Evolutionary conservation across 2,888 invertebrate species (phyloP), one percentile per base, ranked within the genome.

Genomic region (Drosophila pullipes): DNA sequence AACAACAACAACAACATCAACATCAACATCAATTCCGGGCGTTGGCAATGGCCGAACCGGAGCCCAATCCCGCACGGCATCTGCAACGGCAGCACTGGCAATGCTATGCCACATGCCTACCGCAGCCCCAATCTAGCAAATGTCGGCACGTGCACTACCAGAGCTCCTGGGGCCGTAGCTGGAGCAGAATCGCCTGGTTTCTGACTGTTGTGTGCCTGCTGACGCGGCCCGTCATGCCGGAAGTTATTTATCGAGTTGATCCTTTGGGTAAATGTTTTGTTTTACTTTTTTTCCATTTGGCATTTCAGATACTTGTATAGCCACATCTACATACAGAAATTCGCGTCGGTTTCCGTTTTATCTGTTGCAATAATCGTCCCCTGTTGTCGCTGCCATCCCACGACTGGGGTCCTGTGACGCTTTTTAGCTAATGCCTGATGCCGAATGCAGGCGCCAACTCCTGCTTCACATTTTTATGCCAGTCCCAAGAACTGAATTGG

Each of bases 201-300:
- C 69, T 92, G 78, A 85, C 90, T 70, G 83, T 90, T 76, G 83
- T 91, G 67, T 92, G 90, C 73, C 81, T 91, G 82, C 88, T 91
- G 85, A 91, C 83, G 74, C 82, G 81, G 84, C 91, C 92, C 82
- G 92, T 90, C 74, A 85, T 91, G 78, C 91, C 93, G 83, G 93
- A 93, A 91, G 91, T 92, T 89, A 92, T 93, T 91, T 92, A 92
- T 90, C 92, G 93, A 85, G 93, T 93, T 90, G 93, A 93, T 92
- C 93, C 93, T 89, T 91, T 93, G 92, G 93, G 93, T 93, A 92
- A 87, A 87, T 89, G 83, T 82, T 82, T 77, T 85, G 81, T 78
- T 81, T 81, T 81, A 78, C 79, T 71, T 74, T 69, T 71, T 74
- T 72, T 73, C 59, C 66, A 66, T 71, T 80, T 70, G 60, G 58